Conservation (phyloP, 37 sponge, comb jelly and placozoan genomes). For the Beroe ovata region DNA sequence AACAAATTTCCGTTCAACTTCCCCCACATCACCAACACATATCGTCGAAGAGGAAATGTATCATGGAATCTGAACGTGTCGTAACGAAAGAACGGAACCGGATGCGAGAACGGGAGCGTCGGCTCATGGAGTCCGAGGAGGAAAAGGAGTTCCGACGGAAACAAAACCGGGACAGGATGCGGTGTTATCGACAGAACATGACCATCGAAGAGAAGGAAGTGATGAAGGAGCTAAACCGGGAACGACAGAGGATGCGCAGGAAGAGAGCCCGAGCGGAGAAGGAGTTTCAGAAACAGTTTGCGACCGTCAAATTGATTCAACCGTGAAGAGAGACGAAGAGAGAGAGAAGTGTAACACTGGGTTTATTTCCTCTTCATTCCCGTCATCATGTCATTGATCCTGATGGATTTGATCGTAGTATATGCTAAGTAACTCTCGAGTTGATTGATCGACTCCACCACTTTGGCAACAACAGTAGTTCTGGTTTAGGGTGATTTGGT, state of each 20-base stretch:
- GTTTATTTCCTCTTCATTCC: no score
- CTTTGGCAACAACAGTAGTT: no score
- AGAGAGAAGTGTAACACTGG: no score
- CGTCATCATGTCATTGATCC: no score
- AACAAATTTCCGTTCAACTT: not conserved
- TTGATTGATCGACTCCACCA: no score
- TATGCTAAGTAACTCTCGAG: no score
- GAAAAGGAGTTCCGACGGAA: not conserved
- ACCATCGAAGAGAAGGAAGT: slow-evolving; percentile 2
- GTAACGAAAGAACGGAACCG: not conserved
- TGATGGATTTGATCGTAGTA: no score
- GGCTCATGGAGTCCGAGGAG: not conserved
- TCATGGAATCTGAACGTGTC: not conserved
- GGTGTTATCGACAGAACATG: not conserved
- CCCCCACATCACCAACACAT: not conserved
- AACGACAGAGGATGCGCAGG: not conserved
- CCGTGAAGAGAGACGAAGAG: no score
- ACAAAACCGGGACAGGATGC: slow-evolving; percentile 9
- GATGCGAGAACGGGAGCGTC: slow-evolving; percentile 13
- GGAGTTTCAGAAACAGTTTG: not conserved
- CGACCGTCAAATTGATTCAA: not conserved
- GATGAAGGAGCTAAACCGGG: not conserved
- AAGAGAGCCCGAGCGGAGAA: not conserved
- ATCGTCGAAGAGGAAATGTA: not conserved
- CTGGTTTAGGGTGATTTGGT: no score